Base-by-base conservation (phyloP, 2,797 vertebrate genomes). In the Rousettus madagascariensis region DNA sequence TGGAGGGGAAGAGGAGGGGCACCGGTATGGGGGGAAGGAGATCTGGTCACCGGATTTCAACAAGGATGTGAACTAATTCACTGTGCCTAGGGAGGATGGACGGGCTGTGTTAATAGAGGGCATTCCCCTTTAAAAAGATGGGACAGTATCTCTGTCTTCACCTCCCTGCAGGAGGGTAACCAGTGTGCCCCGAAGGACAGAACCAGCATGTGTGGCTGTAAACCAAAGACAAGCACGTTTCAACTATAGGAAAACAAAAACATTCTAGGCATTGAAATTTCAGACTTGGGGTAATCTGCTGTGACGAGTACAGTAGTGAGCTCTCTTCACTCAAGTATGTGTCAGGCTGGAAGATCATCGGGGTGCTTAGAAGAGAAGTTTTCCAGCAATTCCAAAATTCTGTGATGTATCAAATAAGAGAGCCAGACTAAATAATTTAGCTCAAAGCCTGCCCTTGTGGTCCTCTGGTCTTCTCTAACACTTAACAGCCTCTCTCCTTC, bases 331-430 rank as follows among this genome's bases (percentile, higher is more conserved):
- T 38, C 36, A 12, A 51, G 51, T 8, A 68, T 69, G 74, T 91
- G 17, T 65, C 28, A 15, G 49, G 33, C 75, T 51, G 6, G 65
- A 63, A 92, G 65, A 55, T 46, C 61, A 65, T 51, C 2, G 3
- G 16, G 24, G 41, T 49, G 16, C 66, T 69, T 59, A 17, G 46
- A 78, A 17, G 22, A 68, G 55, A 90, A 30, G 36, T 49, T 66
- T 51, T 20, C 66, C 66, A 38, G 63, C 13, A 49, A 10, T 46
- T 66, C 75, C 55, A 82, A 20, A 53, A 55, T 80, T 61, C 63
- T 72, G 17, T 61, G 61, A 94, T 46, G 74, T n/a, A 16, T 51
- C 72, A 86, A 46, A 84, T 74, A 46, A 74, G 36, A 96, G 49
- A 65, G 30, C 17, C 16, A 24, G 66, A 51, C 66, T 51, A 75